Percentiles rank a stretch among this genome's conserved stretches.
phyloP scores from a whole-genome alignment of 2,888 invertebrate genomes.

The Dryomyza anilis region DNA sequence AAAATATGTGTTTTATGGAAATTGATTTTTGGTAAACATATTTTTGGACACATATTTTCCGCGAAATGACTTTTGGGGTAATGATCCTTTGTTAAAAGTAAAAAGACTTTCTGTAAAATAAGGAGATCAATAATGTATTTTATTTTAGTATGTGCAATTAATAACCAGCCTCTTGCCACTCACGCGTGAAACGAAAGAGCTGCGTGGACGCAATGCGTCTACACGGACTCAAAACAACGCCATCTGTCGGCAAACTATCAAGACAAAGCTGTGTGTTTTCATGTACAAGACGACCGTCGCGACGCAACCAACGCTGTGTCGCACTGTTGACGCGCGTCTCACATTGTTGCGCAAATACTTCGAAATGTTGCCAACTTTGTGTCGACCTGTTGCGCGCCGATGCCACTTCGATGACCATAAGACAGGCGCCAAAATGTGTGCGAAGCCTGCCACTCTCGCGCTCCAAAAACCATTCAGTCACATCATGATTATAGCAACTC shows the following conservation, averaged over 20 bases:
- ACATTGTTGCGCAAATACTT: constrained; percentile 37
- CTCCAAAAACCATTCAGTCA: constrained; percentile 50
- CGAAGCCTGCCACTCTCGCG: constrained; percentile 42
- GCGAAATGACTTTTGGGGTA: not conserved
- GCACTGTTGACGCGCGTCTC: constrained; percentile 17
- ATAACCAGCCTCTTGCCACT: constrained; percentile 46
- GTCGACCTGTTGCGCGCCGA: not conserved
- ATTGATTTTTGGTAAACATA: too few relatives aligned
- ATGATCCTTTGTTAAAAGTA: too few relatives aligned
- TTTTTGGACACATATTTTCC: too few relatives aligned
- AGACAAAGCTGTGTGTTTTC: constrained; percentile 50
- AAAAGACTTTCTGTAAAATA: too few relatives aligned
- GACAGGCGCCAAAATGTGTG: constrained; percentile 41
- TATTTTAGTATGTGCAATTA: not conserved
- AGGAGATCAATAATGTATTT: too few relatives aligned
- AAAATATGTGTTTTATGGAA: too few relatives aligned
- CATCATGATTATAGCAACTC: constrained; percentile 44
- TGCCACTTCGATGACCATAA: constrained; percentile 34
- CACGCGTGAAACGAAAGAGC: constrained; percentile 58
- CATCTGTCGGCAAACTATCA: constrained; percentile 50
- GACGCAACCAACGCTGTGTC: constrained; percentile 51
- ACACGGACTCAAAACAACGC: constrained; percentile 49
- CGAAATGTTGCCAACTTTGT: not conserved
- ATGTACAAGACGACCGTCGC: constrained; percentile 50
- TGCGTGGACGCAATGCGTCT: constrained; percentile 51